Conservation (phyloP, 92 coral and sea anemone species). For the Epizoanthus scotinus region DNA sequence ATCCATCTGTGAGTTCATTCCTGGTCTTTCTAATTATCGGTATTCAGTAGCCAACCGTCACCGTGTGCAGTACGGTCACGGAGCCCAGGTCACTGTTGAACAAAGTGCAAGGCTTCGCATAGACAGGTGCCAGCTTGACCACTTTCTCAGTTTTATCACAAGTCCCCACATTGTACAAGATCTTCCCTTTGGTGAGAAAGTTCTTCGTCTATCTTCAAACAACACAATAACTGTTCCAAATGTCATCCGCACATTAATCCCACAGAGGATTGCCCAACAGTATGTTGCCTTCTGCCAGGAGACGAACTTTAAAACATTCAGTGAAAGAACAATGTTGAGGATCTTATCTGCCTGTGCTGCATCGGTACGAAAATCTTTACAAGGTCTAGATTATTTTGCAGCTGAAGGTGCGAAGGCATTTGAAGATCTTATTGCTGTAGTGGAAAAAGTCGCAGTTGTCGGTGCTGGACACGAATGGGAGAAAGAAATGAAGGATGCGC, state of each 20-base stretch:
- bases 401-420: constrained; percentile 50
- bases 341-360: constrained; percentile 48
- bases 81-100: constrained; percentile 53
- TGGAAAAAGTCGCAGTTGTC: not conserved
- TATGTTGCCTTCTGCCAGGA: constrained; percentile 47
- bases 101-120: constrained; percentile 55
- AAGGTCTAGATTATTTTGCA: constrained; percentile 53
- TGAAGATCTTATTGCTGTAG: constrained; percentile 35
- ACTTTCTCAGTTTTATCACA: constrained; percentile 53
- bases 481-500: constrained; percentile 25
- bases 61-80: constrained; percentile 55
- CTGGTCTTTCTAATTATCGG: constrained; percentile 60
- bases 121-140: constrained; percentile 61
- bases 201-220: constrained; percentile 45
- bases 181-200: constrained; percentile 64
- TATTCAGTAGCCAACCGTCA: constrained; percentile 57
- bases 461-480: constrained; percentile 15
- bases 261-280: constrained; percentile 52
- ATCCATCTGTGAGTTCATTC: constrained; percentile 34
- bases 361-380: constrained; percentile 46
- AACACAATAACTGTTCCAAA: constrained; percentile 53
- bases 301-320: constrained; percentile 42
- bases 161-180: constrained; percentile 66
- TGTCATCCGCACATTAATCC: constrained; percentile 58
- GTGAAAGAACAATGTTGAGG: constrained; percentile 41